Evolutionary conservation across 2,113 vertebrate genomes (phyloP).

Genomic region (Uria aalge): DNA sequence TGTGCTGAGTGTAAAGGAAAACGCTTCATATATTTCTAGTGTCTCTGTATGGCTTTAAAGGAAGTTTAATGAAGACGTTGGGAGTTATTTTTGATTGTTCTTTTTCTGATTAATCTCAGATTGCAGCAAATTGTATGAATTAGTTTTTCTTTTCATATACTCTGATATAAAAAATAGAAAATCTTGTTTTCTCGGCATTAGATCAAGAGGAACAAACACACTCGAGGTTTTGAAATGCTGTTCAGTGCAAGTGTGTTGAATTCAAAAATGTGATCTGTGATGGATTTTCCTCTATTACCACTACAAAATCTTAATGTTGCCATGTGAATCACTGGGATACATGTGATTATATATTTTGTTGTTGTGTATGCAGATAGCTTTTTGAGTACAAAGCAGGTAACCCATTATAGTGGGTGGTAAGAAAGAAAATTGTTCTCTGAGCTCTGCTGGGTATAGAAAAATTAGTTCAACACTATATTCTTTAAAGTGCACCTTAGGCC

Average conservation of each 20-base stretch:
- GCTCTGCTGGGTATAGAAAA: background rate
- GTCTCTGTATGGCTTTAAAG: background rate
- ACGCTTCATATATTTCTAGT: background rate
- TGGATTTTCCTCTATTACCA: background rate
- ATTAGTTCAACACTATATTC: background rate
- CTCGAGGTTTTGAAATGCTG: background rate
- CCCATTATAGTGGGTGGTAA: rapidly evolving
- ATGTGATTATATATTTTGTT: background rate
- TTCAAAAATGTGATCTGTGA: background rate
- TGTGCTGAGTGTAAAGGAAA: background rate
- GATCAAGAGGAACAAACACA: background rate
- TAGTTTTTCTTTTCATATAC: background rate
- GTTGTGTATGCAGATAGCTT: background rate
- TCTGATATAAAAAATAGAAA: background rate
- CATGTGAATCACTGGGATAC: background rate
- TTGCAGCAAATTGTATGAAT: background rate
- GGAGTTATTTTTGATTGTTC: background rate
- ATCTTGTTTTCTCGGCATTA: background rate
- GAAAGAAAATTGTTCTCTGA: background rate
- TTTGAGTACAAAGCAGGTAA: background rate
- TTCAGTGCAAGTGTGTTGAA: background rate
- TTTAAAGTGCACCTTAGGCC: background rate
- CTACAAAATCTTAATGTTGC: background rate
- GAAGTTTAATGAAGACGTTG: background rate
- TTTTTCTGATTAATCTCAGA: background rate